Conservation (phyloP, 2,113 vertebrate species). For the Raja brachyura region DNA sequence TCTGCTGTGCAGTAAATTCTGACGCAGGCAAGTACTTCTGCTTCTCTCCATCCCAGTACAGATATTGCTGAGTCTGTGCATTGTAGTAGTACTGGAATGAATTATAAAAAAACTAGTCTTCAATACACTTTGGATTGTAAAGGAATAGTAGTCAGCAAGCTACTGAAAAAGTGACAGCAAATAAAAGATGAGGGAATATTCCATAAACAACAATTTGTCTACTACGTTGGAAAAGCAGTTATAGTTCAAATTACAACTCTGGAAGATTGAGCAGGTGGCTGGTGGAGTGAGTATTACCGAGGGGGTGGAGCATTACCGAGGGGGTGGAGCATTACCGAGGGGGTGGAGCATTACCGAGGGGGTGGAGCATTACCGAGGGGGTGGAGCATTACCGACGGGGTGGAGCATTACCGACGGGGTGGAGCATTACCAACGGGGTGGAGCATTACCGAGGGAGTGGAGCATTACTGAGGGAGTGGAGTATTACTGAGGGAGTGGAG, state of each 20-base stretch:
- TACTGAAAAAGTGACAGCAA: not conserved
- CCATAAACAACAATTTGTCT: not conserved
- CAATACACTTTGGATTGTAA: not conserved
- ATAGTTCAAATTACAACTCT: not conserved
- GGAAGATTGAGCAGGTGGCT: not conserved
- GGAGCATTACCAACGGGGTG: no score
- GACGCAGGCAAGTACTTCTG: constrained; percentile 82
- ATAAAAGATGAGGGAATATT: not conserved
- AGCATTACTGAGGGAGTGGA: not conserved
- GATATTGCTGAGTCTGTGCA: constrained; percentile 89
- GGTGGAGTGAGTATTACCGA: no score
- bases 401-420: no score
- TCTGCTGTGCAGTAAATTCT: constrained; percentile 58
- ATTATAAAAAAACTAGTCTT: not conserved
- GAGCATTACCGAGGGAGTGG: no score
- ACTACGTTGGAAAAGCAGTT: not conserved
- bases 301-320: no score
- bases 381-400: not conserved
- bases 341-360: no score
- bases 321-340: no score
- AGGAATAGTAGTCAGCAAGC: not conserved
- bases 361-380: not conserved
- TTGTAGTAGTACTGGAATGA: constrained; percentile 89
- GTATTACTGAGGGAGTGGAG: not conserved
- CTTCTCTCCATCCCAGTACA: constrained; percentile 95